A percentile compares a stretch with the other conserved stretches of the same genome.
Conservation (phyloP, 2,888 invertebrate species). For the Chloroclysta siterata region DNA sequence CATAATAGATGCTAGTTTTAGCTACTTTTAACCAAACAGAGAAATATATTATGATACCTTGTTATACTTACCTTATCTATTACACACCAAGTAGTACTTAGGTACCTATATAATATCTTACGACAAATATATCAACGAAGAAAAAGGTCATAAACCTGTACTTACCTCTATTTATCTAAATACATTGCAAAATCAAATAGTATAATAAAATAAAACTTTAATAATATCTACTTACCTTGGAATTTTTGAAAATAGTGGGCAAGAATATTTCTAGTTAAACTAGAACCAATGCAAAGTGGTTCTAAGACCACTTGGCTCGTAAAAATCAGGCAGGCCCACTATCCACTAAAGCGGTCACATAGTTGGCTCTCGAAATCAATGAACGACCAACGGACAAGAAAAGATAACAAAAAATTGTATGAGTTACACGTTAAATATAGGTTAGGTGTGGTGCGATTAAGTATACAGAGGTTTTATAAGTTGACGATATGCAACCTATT, state of each 20-base stretch:
- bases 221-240: not conserved
- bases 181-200: slow-evolving; percentile 2
- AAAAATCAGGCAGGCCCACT: slow-evolving; percentile 12
- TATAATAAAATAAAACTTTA: slow-evolving; percentile 3
- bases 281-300: slow-evolving; percentile 17
- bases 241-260: not conserved
- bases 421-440: no score
- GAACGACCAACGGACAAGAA: no score
- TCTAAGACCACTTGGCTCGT: slow-evolving; percentile 25
- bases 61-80: no score
- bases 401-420: no score
- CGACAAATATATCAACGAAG: no score
- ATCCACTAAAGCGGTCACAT: slow-evolving; percentile 9
- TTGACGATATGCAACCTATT: no score
- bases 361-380: no score
- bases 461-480: no score
- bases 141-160: not conserved
- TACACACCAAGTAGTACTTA: no score
- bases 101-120: no score
- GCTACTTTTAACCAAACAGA: slow-evolving; percentile 2
- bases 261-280: slow-evolving; percentile 20
- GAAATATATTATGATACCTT: not conserved
- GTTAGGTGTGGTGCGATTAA: no score
- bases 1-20: not conserved
- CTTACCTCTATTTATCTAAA: slow-evolving; percentile 6